Evolutionary conservation across 1,140 invertebrate species (phyloP).

Genomic region (Nasonia vitripennis): DNA sequence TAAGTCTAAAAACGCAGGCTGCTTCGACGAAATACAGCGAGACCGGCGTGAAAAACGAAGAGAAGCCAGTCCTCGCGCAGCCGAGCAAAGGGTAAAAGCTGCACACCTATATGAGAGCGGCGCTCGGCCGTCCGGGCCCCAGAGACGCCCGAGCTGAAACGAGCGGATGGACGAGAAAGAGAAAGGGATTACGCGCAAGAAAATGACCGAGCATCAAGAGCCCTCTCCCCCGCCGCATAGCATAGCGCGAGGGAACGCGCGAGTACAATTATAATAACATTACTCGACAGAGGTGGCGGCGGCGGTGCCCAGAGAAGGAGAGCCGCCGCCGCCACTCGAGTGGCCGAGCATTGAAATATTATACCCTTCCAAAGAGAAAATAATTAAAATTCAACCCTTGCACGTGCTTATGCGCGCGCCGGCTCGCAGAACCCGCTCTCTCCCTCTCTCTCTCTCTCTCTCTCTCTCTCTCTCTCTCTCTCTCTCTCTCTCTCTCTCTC

Average conservation of each 20-base stretch:
- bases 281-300: conserved; percentile 73
- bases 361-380: conserved; percentile 75
- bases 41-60: background rate
- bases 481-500: too few species aligned
- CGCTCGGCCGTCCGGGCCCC: background rate
- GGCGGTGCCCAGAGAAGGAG: conserved; percentile 58
- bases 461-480: too few species aligned
- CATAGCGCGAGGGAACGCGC: conserved; percentile 56
- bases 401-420: conserved; percentile 32
- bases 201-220: conserved; percentile 51
- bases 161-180: conserved; percentile 35
- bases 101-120: background rate
- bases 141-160: conserved; percentile 22
- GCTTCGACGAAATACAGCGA: conserved; percentile 8
- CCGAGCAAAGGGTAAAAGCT: conserved; percentile 17
- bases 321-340: conserved; percentile 64
- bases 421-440: conserved; percentile 1
- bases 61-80: conserved; percentile 31
- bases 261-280: conserved; percentile 75
- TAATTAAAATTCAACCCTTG: conserved; percentile 76
- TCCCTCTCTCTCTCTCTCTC: too few species aligned
- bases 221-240: conserved; percentile 6
- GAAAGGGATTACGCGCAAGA: conserved; percentile 24
- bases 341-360: conserved; percentile 74
- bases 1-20: conserved; percentile 22